Evolutionary conservation across 1,140 invertebrate genomes (phyloP).

Genomic region (Drosophila mayri): DNA sequence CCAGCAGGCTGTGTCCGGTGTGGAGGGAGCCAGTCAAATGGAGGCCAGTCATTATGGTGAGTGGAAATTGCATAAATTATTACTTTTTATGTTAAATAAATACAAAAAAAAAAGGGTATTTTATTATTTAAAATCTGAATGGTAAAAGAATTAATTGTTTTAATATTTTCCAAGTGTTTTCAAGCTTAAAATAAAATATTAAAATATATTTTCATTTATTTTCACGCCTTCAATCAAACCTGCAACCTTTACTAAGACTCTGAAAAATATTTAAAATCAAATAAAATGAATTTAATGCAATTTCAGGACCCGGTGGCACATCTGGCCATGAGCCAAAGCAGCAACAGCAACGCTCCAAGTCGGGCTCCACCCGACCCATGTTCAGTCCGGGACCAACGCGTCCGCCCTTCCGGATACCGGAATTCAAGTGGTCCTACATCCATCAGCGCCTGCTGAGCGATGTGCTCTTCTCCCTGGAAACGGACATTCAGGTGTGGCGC

Average conservation of each 20-base stretch:
- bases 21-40: slow-evolving; percentile 34
- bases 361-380: slow-evolving; percentile 90
- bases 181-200: too few relatives aligned
- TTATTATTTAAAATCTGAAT: neutral
- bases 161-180: neutral
- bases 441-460: slow-evolving; percentile 98
- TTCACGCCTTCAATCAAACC: too few relatives aligned
- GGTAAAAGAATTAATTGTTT: neutral
- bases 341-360: slow-evolving; percentile 86
- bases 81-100: too few relatives aligned
- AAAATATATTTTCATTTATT: too few relatives aligned
- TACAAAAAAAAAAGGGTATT: too few relatives aligned
- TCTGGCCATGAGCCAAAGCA: slow-evolving; percentile 8
- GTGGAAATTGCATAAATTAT: slow-evolving; percentile 18
- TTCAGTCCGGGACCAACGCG: slow-evolving; percentile 97
- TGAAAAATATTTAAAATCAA: too few relatives aligned
- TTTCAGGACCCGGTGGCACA: neutral
- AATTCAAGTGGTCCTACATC: slow-evolving; percentile 99
- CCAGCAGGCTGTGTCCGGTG: slow-evolving; percentile 87
- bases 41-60: slow-evolving; percentile 93
- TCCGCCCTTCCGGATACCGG: slow-evolving; percentile 99
- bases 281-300: neutral
- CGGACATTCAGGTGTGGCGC: slow-evolving; percentile 96
- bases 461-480: slow-evolving; percentile 98
- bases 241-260: too few relatives aligned